Evolutionary conservation across 2,113 vertebrate genomes (phyloP), one percentile per base, ranked within the genome.

Genomic region (Tonatia bakeri): DNA sequence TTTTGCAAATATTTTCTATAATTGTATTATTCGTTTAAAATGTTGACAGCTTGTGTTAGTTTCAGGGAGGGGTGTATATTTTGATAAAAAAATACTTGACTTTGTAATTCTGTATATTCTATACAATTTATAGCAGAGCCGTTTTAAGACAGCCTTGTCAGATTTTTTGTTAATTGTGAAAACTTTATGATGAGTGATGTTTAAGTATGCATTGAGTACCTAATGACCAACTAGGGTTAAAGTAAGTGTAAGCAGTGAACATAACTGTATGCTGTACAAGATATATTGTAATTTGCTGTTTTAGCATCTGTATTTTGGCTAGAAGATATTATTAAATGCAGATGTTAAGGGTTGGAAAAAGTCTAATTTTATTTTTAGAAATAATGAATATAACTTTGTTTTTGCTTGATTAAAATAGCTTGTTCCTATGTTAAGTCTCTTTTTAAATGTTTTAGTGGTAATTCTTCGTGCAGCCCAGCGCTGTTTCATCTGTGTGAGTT

Each of bases 1-100:
- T 98, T 99, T 98, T 99, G 97, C 98, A 98, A 87, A 98, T 98
- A 98, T 98, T 99, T 99, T 99, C 96, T 99, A 99, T 98, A 98
- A 98, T 94, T 98, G 98, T 98, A 98, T 98, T 98, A 97, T 98
- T 98, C 98, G 77, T 98, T 97, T 96, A 97, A 98, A 97, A 97
- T 98, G 98, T 97, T 98, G 98, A 98, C 98, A 98, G 98, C 97
- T 98, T 98, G 97, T 98, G 98, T 98, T 98, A 98, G 98, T 98
- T 97, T 98, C 92, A 97, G 98, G 98, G 96, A 97, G 97, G 96
- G 98, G 98, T 98, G 98, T 98, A 98, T 98, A 98, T 99, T 98
- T 98, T 98, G 98, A 98, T 98, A 97, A 97, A 97, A 92, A 97
- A 97, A 97, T 95, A 97, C 96, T 97, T 90, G 72, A 98, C 98